Conservation (phyloP, 2,888 invertebrate genomes). For the Tenthredo amoena region DNA sequence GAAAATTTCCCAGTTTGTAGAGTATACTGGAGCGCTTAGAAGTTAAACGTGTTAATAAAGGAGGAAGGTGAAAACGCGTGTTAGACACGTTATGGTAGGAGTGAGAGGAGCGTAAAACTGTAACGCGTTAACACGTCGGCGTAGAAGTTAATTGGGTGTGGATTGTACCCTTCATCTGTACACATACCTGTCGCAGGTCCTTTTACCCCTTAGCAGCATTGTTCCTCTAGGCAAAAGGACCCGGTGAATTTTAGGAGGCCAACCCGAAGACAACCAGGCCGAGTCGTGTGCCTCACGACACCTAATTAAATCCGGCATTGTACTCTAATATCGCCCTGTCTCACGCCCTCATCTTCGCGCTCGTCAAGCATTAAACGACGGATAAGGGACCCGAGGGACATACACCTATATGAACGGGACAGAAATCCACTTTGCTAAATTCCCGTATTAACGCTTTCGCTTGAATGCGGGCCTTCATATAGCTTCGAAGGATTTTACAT, state of each 20-base stretch:
- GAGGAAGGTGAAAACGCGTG: constrained; percentile 34
- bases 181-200: constrained; percentile 41
- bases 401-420: constrained; percentile 41
- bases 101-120: constrained; percentile 5
- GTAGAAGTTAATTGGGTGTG: constrained; percentile 41
- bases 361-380: constrained; percentile 52
- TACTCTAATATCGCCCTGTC: constrained; percentile 60
- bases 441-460: constrained; percentile 50
- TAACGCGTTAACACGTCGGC: constrained; percentile 9
- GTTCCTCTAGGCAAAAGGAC: constrained; percentile 22
- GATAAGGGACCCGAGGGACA: constrained; percentile 40
- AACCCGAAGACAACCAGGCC: constrained; percentile 32
- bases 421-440: constrained; percentile 51
- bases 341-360: constrained; percentile 51
- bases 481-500: not conserved
- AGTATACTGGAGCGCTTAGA: not conserved
- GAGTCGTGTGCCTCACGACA: constrained; percentile 56
- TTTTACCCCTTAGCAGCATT: not conserved
- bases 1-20: not conserved
- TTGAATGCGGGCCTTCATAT: constrained; percentile 24
- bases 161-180: constrained; percentile 22
- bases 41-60: constrained; percentile 36
- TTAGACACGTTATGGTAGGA: constrained; percentile 12
- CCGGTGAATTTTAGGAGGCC: constrained; percentile 4
- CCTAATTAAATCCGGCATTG: constrained; percentile 63